A percentile compares a stretch with the other conserved stretches of the same genome.
These are phyloP conservation scores for Acanthosepion pharaonis DNA, from an alignment of 2,888 invertebrate genomes.

Conservation along the genomic window DNA sequence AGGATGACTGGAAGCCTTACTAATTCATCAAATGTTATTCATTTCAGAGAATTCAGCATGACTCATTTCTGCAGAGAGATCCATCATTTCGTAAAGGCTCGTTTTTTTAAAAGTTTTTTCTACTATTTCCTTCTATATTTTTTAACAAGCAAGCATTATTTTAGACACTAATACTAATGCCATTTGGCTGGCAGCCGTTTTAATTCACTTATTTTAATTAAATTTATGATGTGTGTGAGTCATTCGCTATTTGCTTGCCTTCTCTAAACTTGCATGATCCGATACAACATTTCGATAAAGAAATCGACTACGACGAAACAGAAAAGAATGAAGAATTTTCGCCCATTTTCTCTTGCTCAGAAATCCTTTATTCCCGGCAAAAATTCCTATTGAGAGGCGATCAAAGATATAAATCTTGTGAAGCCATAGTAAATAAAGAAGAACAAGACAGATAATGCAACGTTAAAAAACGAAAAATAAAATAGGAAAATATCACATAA, in stretches of 20 bases:
- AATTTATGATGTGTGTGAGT: background rate
- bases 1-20: background rate
- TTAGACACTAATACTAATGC: background rate
- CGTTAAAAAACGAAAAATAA: too few species aligned
- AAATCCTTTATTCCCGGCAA: too few species aligned
- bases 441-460: too few species aligned
- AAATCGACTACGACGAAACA: too few species aligned
- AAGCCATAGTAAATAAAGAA: too few species aligned
- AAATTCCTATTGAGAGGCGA: too few species aligned
- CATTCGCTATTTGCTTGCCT: background rate
- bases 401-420: too few species aligned
- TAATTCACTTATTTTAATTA: background rate
- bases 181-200: background rate
- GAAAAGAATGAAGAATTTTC: too few species aligned
- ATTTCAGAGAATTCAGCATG: background rate
- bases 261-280: background rate
- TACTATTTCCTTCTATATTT: background rate
- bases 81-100: background rate
- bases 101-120: background rate
- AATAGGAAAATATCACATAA: too few species aligned
- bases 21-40: background rate
- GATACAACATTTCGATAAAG: too few species aligned
- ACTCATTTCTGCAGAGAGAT: background rate
- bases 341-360: too few species aligned
- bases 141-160: background rate